Evolutionary conservation across 2,113 vertebrate species (phyloP), one percentile per base, ranked within the genome.

Genomic region (crab-eating macaque (Macaca fascicularis)): DNA sequence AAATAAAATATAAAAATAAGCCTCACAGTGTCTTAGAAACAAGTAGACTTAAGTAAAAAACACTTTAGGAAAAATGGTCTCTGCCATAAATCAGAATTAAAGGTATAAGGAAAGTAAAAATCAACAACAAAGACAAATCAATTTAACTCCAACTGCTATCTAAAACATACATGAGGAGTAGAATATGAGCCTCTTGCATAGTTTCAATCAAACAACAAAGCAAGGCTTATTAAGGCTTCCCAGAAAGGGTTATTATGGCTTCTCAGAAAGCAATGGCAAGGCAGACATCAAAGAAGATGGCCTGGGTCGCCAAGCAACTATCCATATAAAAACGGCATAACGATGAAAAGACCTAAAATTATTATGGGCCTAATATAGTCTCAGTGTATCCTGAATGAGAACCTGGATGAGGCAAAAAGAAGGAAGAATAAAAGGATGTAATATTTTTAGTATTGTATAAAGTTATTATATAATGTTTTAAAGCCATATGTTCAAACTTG

Each of bases 1-100:
- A 87, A 94, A 76, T 87, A 40, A 91, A 90, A 90, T 92, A 86
- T 82, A 93, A 95, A 97, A 96, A 91, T 78, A 80, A 74, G 2
- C 55, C 35, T 76, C 70, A 88, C 3, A 17, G 35, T 59, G 11
- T 84, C 75, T 96, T 88, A 96, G 78, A 89, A 96, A 92, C 1
- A 86, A 78, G 23, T 79, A 43, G 35, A 74, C 7, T 25, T 32
- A 78, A 88, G 30, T 48, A 80, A 74, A 82, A 90, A 79, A 35
- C 40, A 19, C 52, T 22, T 67, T 30, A 57, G 40, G 35, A 85
- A 81, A 97, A 94, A 69, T 22, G 25, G 2, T 7, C 40, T 67
- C 43, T 32, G 2, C 25, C 8, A 14, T 83, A n/a, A 89, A 57
- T 67, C 43, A 48, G 72, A 93, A 81, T 70, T 89, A 82, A 89